Percentiles rank a stretch among this genome's conserved stretches.
Conservation (phyloP, 2,113 vertebrate genomes). For the Andinoacara biseriatus region DNA sequence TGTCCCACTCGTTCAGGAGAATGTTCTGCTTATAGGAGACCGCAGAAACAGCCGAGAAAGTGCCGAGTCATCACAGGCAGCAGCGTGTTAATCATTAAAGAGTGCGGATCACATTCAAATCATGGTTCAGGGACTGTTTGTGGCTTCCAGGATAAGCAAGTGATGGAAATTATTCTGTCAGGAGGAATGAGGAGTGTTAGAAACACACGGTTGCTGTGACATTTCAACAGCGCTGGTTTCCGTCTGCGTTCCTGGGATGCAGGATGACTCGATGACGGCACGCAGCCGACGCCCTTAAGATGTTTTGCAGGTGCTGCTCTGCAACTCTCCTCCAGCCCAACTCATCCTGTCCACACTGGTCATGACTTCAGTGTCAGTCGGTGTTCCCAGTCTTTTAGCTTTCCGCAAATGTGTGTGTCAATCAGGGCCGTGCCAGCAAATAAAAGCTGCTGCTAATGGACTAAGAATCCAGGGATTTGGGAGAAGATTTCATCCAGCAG, state of each 20-base stretch:
- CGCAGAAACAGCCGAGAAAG: background rate
- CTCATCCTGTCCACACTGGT: too few species aligned
- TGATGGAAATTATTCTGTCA: background rate
- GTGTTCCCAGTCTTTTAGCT: too few species aligned
- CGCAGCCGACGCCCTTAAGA: background rate
- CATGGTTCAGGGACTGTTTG: background rate
- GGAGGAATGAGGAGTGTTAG: background rate
- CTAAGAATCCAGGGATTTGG: too few species aligned
- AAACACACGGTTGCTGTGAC: background rate
- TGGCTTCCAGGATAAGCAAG: background rate
- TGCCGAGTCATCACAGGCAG: background rate
- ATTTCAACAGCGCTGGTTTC: background rate
- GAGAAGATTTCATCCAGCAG: too few species aligned
- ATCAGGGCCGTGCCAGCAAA: too few species aligned
- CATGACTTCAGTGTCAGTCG: too few species aligned
- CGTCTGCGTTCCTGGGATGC: background rate
- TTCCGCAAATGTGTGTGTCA: too few species aligned
- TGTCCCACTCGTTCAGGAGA: background rate
- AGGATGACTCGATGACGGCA: background rate
- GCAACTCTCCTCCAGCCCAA: too few species aligned
- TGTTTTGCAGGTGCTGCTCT: background rate
- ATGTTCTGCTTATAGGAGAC: background rate
- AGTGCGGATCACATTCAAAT: rapidly evolving
- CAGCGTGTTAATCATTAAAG: background rate
- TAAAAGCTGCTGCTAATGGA: too few species aligned